Conservation (phyloP, 2,888 invertebrate species). For the Calameuta idolon region DNA sequence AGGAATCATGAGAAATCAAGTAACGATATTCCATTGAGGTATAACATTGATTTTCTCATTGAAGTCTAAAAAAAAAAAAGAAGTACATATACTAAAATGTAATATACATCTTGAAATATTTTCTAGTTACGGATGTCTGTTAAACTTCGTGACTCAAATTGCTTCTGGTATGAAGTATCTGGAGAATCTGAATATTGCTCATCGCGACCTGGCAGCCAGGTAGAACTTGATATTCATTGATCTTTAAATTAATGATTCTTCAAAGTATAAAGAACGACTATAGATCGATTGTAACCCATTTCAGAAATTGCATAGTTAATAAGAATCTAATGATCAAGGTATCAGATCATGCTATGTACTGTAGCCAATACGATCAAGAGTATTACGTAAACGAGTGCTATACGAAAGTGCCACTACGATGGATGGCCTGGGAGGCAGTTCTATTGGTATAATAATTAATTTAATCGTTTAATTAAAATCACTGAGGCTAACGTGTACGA, state of each 20-base stretch:
- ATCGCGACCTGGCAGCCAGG: constrained; percentile 90
- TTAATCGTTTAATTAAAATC: constrained; percentile 10
- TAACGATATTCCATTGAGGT: constrained; percentile 51
- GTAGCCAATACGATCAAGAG: constrained; percentile 81
- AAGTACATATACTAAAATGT: neutral
- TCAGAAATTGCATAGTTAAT: constrained; percentile 88
- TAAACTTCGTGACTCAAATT: constrained; percentile 89
- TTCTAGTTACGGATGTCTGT: constrained; percentile 84
- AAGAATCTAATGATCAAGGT: constrained; percentile 83
- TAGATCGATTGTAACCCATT: constrained; percentile 37
- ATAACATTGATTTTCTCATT: constrained; percentile 16
- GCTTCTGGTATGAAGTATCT: constrained; percentile 95
- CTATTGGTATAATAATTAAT: constrained; percentile 73
- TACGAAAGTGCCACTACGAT: constrained; percentile 85
- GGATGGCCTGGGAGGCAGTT: constrained; percentile 95
- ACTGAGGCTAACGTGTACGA: neutral
- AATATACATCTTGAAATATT: constrained; percentile 28
- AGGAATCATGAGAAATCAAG: constrained; percentile 52
- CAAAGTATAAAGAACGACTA: neutral
- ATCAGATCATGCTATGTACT: constrained; percentile 89
- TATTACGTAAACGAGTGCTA: constrained; percentile 89
- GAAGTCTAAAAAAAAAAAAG: neutral
- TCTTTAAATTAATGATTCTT: neutral
- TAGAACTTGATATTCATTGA: constrained; percentile 57
- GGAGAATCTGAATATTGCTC: constrained; percentile 89